phyloP scores from a whole-genome alignment of 2,113 vertebrate species.

The Plecturocebus donacophilus region DNA sequence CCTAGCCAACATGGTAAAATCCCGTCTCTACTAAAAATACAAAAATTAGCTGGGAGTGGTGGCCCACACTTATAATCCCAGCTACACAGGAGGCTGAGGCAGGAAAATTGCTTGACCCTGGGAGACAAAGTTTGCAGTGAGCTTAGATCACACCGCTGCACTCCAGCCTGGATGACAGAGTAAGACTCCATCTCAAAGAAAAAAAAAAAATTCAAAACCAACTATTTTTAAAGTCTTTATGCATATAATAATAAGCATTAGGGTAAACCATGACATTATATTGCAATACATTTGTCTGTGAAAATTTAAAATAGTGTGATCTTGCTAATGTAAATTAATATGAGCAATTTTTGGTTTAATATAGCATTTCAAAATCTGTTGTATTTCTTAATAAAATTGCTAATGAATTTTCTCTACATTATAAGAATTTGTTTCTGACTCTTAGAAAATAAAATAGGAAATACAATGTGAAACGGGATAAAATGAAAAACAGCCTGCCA shows the following conservation, averaged over 20 bases:
- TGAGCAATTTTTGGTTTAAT: background rate
- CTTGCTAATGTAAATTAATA: conserved; percentile 31
- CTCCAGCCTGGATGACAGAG: too few relatives aligned
- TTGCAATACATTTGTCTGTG: background rate
- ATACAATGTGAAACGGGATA: background rate
- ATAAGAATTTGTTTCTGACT: background rate
- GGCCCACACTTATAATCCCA: too few relatives aligned
- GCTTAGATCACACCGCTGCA: too few relatives aligned
- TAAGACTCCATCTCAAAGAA: too few relatives aligned
- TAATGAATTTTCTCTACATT: background rate
- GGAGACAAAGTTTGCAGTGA: too few relatives aligned
- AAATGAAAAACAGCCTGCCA: background rate
- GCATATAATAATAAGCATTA: background rate
- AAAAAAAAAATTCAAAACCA: background rate
- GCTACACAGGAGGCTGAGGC: too few relatives aligned
- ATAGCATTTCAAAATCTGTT: conserved; percentile 20
- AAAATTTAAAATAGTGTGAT: conserved; percentile 16
- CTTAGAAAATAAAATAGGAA: background rate
- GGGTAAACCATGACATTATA: background rate
- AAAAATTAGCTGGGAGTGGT: too few relatives aligned
- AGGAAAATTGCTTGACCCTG: too few relatives aligned
- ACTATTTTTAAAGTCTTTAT: background rate
- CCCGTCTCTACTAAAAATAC: too few relatives aligned
- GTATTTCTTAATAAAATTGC: background rate
- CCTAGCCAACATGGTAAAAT: too few relatives aligned